These are phyloP conservation scores for Ornithoptera alexandrae DNA, from an alignment of 2,888 invertebrate genomes.

Conservation along the genomic window DNA sequence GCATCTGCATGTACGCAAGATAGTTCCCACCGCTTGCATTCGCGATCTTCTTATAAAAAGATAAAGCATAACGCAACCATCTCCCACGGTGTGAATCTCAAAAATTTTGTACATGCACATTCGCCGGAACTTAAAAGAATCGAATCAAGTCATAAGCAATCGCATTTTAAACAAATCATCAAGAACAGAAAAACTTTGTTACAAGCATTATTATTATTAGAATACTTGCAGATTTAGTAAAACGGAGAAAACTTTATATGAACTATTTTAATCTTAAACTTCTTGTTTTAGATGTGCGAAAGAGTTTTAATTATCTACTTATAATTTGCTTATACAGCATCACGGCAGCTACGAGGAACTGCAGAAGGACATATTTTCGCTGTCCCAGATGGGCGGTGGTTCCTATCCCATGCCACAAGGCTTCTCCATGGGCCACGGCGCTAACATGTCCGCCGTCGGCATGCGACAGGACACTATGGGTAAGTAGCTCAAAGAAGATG, in stretches of 20 bases:
- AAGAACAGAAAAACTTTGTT: too few relatives aligned
- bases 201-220: too few relatives aligned
- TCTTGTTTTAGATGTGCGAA: neutral
- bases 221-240: too few relatives aligned
- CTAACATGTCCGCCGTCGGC: conserved; percentile 95
- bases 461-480: conserved; percentile 84
- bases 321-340: conserved; percentile 49
- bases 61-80: too few relatives aligned
- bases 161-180: too few relatives aligned
- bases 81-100: too few relatives aligned
- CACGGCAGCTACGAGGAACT: conserved; percentile 76
- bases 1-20: neutral
- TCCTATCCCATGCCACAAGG: conserved; percentile 97
- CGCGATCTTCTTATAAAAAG: too few relatives aligned
- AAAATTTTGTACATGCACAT: too few relatives aligned
- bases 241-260: too few relatives aligned
- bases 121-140: too few relatives aligned
- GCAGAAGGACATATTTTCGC: conserved; percentile 75
- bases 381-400: conserved; percentile 93
- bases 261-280: neutral
- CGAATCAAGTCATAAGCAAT: too few relatives aligned
- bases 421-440: conserved; percentile 95
- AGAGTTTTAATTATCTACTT: neutral
- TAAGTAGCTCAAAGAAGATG: conserved; percentile 41
- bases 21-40: too few relatives aligned